Evolutionary conservation across 2,113 vertebrate species (phyloP).

Genomic region (Lichenostomus cassidix): DNA sequence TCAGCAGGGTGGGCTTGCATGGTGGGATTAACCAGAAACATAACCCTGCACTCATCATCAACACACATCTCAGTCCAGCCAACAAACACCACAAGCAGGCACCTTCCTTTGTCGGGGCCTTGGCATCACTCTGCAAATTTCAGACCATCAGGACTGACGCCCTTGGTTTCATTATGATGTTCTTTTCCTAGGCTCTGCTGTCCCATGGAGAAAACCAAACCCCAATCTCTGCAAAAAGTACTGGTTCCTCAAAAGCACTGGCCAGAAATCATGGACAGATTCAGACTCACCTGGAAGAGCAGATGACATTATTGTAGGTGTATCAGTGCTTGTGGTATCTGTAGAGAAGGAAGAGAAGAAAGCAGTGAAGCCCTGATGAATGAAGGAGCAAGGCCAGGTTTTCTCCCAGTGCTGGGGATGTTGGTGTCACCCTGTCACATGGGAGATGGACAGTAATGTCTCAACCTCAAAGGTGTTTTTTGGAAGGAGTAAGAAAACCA

Average conservation of each 20-base stretch:
- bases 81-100: fast-evolving
- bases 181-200: background rate
- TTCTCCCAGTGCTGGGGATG: fast-evolving
- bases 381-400: background rate
- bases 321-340: background rate
- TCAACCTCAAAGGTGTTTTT: background rate
- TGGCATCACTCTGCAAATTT: fast-evolving
- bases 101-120: fast-evolving
- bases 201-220: background rate
- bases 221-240: background rate
- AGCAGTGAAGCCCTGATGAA: background rate
- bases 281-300: background rate
- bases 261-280: background rate
- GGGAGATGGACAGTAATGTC: background rate
- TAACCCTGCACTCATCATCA: fast-evolving
- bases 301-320: fast-evolving
- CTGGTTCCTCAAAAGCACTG: background rate
- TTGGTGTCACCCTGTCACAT: background rate
- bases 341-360: background rate
- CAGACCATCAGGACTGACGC: fast-evolving
- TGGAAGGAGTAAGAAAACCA: fast-evolving
- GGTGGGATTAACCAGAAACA: fast-evolving
- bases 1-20: fast-evolving
- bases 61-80: fast-evolving
- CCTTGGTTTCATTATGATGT: fast-evolving